Percentiles rank a stretch among this genome's conserved stretches.
These are phyloP conservation scores for Endotricha flammealis DNA, from an alignment of 2,888 invertebrate species.

Conservation along the genomic window DNA sequence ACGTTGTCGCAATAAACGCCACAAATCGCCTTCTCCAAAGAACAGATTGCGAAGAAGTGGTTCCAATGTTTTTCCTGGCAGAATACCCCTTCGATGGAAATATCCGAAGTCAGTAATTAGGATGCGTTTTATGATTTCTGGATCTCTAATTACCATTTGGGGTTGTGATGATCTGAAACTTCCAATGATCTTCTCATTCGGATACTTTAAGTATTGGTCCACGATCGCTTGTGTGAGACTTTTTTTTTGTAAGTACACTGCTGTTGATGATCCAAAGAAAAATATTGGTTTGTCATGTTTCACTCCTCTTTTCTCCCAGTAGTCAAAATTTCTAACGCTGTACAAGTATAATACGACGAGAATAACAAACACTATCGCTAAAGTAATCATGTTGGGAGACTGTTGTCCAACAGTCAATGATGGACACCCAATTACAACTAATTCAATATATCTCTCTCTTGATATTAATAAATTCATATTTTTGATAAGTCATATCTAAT, in stretches of 20 bases:
- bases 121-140: conserved; percentile 17
- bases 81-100: conserved; percentile 14
- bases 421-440: neutral
- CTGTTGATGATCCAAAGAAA: conserved; percentile 22
- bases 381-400: neutral
- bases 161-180: conserved; percentile 14
- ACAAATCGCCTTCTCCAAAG: conserved; percentile 33
- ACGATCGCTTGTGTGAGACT: conserved; percentile 25
- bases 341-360: conserved; percentile 13
- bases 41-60: conserved; percentile 37
- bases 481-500: too few species aligned
- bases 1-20: conserved; percentile 23
- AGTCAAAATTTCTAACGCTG: conserved; percentile 17
- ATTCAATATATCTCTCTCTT: neutral
- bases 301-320: conserved; percentile 21
- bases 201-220: conserved; percentile 20
- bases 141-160: conserved; percentile 19
- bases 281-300: conserved; percentile 16
- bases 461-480: too few species aligned
- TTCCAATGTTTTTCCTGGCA: conserved; percentile 25
- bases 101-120: conserved; percentile 20
- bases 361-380: conserved; percentile 5
- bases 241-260: conserved; percentile 25
- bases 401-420: neutral
- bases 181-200: conserved; percentile 23